Base-by-base conservation (phyloP, 2,113 vertebrate genomes). In the Crotophaga sulcirostris region DNA sequence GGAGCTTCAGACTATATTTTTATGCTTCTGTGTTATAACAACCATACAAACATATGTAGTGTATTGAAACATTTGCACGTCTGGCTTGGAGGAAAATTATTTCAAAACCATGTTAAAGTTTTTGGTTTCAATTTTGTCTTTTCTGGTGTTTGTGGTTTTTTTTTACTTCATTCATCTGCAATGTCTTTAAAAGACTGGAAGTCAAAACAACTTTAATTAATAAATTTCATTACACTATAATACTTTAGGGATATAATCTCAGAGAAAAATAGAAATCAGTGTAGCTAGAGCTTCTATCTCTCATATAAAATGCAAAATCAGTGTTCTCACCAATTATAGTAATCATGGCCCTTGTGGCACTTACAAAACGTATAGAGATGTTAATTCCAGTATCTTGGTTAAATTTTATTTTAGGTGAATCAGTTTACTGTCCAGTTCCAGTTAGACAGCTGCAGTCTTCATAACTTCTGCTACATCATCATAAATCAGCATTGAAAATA, bases 391-490 rank as follows among this genome's bases (percentile, higher is more conserved):
- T 36, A 38, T 58, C 52, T 74, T 82, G 15, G 45, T 67, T 82
- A 92, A 85, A 93, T 79, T 85, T 44, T 84, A 55, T 79, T 66
- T 91, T 66, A 42, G 21, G 13, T 56, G 51, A 81, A 93, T 76
- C 38, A 49, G 34, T 91, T 93, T 72, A 72, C 13, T 72, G 23
- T 63, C 33, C 58, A 67, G 2, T 94, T 94, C 34, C 6, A 13
- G 21, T 75, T 84, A 74, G 73, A 78, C 29, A 67, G 51, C 76
- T 75, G 17, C 21, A 82, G 20, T 85, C 54, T 92, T 94, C 62
- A 47, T 63, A 90, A 68, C 67, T 82, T 92, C 78, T 90, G 42
- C 25, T 85, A 42, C 19, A 63, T 84, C 82, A 59, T 20, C 25
- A 64, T 88, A 93, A 94, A 93, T 79, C 66, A 79, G 28, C 47